Conservation (phyloP, 2,888 invertebrate genomes). For the Andricus curvator region DNA sequence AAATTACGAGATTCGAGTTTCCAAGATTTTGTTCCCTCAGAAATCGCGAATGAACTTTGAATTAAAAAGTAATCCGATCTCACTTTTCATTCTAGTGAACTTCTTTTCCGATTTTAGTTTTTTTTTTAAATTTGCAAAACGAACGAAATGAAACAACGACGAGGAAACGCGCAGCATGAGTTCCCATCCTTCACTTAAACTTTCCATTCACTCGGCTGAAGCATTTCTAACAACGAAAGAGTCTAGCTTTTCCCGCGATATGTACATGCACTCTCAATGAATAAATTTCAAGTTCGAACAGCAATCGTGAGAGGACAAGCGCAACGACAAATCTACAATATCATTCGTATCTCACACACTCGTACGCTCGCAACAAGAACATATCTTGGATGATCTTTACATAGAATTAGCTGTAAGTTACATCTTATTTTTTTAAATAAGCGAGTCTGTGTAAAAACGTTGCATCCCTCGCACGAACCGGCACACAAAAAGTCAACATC, state of each 20-base stretch:
- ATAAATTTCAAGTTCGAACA: slow-evolving; percentile 19
- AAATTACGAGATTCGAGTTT: slow-evolving; percentile 10
- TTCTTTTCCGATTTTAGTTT: not conserved
- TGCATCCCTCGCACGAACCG: slow-evolving; percentile 57
- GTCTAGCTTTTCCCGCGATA: slow-evolving; percentile 31
- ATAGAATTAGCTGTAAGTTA: slow-evolving; percentile 42
- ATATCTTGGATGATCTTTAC: slow-evolving; percentile 35
- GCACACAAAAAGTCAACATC: slow-evolving; percentile 35
- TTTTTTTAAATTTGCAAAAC: not conserved
- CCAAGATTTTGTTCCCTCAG: not conserved
- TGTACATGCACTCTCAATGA: slow-evolving; percentile 16
- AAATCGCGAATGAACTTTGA: slow-evolving; percentile 12
- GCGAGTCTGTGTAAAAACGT: slow-evolving; percentile 75
- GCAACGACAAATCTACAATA: slow-evolving; percentile 34
- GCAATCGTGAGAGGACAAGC: slow-evolving; percentile 23
- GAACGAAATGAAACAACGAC: not conserved
- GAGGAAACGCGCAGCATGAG: not conserved
- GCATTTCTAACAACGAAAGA: slow-evolving; percentile 30
- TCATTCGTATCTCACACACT: slow-evolving; percentile 27
- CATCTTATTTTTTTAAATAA: slow-evolving; percentile 67
- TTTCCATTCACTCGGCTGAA: slow-evolving; percentile 28
- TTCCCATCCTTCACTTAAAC: not conserved
- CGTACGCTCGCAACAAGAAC: slow-evolving; percentile 27
- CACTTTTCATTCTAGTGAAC: not conserved
- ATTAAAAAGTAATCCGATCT: slow-evolving; percentile 24